phyloP scores from a whole-genome alignment of 2,888 invertebrate genomes.

The Epistrophe eligans region DNA sequence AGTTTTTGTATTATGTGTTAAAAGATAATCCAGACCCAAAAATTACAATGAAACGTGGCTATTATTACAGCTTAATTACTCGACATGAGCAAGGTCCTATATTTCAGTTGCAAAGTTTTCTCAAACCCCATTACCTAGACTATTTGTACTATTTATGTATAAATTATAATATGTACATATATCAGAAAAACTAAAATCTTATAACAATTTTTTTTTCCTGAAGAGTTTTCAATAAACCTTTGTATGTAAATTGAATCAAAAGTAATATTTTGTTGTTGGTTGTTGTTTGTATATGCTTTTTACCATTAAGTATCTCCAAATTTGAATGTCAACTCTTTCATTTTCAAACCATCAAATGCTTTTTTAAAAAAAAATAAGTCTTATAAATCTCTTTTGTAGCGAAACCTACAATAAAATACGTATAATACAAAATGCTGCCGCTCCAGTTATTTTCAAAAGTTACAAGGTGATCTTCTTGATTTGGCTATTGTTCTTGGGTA shows the following conservation, averaged over 20 bases:
- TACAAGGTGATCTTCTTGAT: slow-evolving; percentile 31
- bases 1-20: no score
- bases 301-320: neutral
- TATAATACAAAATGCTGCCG: neutral
- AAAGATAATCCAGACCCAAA: no score
- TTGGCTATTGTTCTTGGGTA: slow-evolving; percentile 13
- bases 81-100: neutral
- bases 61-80: neutral
- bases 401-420: neutral
- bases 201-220: neutral
- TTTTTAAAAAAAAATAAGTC: neutral
- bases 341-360: neutral
- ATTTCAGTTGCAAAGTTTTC: neutral
- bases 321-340: neutral
- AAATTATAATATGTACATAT: neutral
- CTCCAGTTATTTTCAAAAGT: slow-evolving; percentile 5
- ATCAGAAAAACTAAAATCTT: neutral
- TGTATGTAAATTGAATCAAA: neutral
- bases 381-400: neutral
- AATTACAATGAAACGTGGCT: no score
- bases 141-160: neutral
- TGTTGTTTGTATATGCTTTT: no score
- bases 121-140: neutral
- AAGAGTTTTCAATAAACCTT: neutral
- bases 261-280: no score